These are phyloP conservation scores for Tachysurus vachellii DNA, from an alignment of 2,113 vertebrate genomes.

Conservation along the genomic window DNA sequence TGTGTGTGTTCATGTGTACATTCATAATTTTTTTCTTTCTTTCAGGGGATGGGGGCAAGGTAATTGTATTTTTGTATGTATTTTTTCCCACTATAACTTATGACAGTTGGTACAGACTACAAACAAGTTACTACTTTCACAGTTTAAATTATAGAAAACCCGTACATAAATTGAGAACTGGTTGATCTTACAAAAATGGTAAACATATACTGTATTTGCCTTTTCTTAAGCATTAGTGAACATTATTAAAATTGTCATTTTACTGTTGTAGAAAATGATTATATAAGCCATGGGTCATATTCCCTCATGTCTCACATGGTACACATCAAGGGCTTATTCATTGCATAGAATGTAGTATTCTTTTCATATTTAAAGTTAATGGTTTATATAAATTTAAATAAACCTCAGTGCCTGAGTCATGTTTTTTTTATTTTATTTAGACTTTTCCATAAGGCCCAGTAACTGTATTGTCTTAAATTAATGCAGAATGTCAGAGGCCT, in stretches of 20 bases:
- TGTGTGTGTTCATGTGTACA: no score
- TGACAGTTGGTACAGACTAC: neutral
- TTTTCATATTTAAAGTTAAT: constrained; percentile 7
- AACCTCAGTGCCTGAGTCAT: constrained; percentile 43
- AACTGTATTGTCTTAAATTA: constrained; percentile 5
- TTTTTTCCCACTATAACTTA: neutral
- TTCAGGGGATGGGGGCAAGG: no score
- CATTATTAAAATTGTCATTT: neutral
- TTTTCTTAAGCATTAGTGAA: neutral
- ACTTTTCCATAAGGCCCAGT: neutral
- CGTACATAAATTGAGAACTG: neutral
- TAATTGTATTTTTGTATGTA: neutral
- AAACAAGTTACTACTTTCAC: neutral
- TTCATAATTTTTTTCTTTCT: no score
- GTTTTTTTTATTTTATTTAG: neutral
- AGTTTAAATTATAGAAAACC: neutral
- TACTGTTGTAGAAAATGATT: neutral
- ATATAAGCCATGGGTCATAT: neutral
- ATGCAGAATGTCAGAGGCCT: constrained; percentile 19
- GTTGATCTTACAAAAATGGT: neutral
- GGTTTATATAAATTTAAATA: constrained; percentile 6
- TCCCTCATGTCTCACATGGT: neutral
- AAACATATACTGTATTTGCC: neutral
- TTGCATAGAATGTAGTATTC: neutral
- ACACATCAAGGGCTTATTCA: constrained; percentile 40